Conservation (phyloP, 2,797 vertebrate genomes). For the Zalophus californianus region DNA sequence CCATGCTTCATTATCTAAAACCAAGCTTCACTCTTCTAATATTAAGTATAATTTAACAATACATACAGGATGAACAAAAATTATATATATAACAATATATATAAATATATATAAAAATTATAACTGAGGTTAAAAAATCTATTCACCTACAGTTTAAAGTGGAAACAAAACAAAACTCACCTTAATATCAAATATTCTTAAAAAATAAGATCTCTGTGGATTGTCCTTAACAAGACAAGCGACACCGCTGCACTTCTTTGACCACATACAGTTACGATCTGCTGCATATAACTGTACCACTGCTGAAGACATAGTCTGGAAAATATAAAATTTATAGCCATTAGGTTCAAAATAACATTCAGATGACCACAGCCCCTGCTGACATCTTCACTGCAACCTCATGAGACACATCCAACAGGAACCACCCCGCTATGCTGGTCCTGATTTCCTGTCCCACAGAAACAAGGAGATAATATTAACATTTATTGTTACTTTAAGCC, state of each 20-base stretch:
- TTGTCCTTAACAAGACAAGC: slow-evolving; percentile 99
- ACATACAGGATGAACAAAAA: background rate
- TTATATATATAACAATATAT: background rate
- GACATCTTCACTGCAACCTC: background rate
- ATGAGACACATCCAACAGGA: background rate
- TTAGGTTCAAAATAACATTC: slow-evolving; percentile 62
- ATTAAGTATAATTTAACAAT: background rate
- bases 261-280: slow-evolving; percentile 94
- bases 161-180: slow-evolving; percentile 87
- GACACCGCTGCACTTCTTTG: slow-evolving; percentile 97
- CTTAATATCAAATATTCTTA: slow-evolving; percentile 98
- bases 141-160: slow-evolving; percentile 34
- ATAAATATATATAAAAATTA: slow-evolving; percentile 10
- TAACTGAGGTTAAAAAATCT: background rate
- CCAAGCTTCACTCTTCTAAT: background rate
- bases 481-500: slow-evolving; percentile 40
- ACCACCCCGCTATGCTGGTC: background rate
- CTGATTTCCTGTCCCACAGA: background rate
- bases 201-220: slow-evolving; percentile 98
- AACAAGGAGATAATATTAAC: slow-evolving; percentile 17
- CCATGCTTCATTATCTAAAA: background rate
- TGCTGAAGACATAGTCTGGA: slow-evolving; percentile 95
- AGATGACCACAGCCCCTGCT: background rate
- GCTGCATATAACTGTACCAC: slow-evolving; percentile 96
- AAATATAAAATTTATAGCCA: slow-evolving; percentile 57